Evolutionary conservation across 1,140 invertebrate species (phyloP).

Genomic region (Bemisia tabaci): DNA sequence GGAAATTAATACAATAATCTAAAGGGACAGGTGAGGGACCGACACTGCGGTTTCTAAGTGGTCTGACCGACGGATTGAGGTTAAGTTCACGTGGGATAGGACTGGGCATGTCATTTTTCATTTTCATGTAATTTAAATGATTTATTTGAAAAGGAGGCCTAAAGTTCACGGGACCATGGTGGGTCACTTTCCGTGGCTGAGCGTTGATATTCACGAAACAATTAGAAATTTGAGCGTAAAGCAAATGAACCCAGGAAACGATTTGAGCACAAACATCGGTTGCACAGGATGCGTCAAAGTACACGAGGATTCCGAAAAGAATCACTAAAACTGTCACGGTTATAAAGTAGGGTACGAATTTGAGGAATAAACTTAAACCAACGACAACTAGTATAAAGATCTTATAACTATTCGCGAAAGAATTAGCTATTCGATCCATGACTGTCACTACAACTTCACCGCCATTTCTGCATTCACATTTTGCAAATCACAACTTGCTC

Average conservation of each 20-base stretch:
- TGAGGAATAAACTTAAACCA: background rate
- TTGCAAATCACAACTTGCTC: no score
- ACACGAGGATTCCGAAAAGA: background rate
- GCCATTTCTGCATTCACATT: no score
- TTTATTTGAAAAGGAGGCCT: background rate
- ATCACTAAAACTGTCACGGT: background rate
- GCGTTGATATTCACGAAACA: background rate
- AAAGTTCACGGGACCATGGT: background rate
- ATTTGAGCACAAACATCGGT: background rate
- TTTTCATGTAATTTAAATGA: background rate
- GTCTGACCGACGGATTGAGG: background rate
- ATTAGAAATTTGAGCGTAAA: background rate
- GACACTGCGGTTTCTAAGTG: background rate
- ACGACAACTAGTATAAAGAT: background rate
- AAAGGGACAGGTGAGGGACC: background rate
- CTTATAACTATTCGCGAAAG: background rate
- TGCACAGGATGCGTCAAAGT: background rate
- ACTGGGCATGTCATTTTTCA: background rate
- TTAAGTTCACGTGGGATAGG: background rate
- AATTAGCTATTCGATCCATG: background rate
- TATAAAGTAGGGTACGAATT: background rate
- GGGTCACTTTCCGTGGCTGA: background rate
- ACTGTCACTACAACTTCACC: background rate
- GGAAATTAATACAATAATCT: background rate
- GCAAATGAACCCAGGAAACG: background rate